Evolutionary conservation across 2,113 vertebrate species (phyloP).

Genomic region (Muntiacus muntjak): DNA sequence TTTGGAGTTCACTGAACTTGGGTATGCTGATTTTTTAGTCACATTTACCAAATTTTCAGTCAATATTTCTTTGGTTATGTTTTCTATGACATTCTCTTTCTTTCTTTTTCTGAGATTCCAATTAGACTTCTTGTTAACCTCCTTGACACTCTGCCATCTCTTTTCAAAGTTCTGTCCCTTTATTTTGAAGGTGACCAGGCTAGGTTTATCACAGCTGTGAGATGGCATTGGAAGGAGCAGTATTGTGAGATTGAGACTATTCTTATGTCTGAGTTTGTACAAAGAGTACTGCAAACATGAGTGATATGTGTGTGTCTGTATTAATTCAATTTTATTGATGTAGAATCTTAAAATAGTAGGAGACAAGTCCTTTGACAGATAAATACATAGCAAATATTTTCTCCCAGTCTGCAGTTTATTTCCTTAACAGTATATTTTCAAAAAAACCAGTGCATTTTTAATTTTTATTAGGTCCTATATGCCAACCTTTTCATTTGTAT

Average conservation of each 20-base stretch:
- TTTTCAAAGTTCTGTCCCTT: neutral
- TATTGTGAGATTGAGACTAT: neutral
- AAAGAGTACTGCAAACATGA: neutral
- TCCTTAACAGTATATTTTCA: neutral
- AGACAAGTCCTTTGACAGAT: neutral
- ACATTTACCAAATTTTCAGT: neutral
- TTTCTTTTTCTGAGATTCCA: neutral
- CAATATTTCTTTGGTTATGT: neutral
- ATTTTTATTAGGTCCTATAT: neutral
- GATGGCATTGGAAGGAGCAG: neutral
- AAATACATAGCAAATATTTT: neutral
- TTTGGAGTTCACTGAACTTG: neutral
- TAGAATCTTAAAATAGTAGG: neutral
- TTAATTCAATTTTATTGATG: neutral
- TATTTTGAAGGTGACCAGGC: neutral
- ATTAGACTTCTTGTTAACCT: neutral
- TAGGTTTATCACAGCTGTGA: neutral
- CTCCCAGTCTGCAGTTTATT: neutral
- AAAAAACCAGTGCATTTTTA: neutral
- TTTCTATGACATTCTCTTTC: neutral
- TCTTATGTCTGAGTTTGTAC: neutral
- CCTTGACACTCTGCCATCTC: neutral
- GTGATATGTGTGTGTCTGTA: neutral
- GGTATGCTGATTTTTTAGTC: neutral
- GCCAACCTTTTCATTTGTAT: neutral